Conservation (phyloP, 2,797 vertebrate genomes). For the Parauchenoglanis ngamensis region DNA sequence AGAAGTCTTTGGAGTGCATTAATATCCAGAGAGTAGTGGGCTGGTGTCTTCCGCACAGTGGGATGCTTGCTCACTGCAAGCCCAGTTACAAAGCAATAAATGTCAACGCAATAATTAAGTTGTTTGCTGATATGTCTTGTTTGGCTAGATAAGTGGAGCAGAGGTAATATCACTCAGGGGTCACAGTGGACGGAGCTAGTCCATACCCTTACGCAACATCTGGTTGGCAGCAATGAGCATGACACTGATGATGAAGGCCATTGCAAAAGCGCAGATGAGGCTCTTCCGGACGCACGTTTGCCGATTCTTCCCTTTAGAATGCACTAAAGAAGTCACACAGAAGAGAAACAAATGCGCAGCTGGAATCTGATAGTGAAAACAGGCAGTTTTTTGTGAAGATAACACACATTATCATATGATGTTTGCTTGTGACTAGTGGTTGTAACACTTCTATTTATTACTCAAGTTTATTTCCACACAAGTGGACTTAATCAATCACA, state of each 20-base stretch:
- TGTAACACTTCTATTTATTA: background rate
- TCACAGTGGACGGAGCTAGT: conserved; percentile 86
- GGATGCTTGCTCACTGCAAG: conserved; percentile 23
- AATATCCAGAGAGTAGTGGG: conserved; percentile 26
- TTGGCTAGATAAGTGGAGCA: conserved; percentile 51
- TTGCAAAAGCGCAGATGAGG: conserved; percentile 97
- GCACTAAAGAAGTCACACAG: conserved; percentile 66
- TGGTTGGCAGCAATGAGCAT: conserved; percentile 99
- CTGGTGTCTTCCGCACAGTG: conserved; percentile 37
- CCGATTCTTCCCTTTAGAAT: conserved; percentile 86
- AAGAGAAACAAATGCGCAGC: conserved; percentile 3
- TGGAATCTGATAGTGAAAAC: background rate
- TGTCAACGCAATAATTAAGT: background rate
- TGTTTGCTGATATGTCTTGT: conserved; percentile 27
- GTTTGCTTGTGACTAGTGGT: background rate
- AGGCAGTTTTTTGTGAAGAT: background rate
- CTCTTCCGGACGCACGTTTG: conserved; percentile 96
- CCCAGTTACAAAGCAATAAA: conserved; percentile 31
- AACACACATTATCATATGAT: background rate
- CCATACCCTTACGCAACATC: conserved; percentile 99
- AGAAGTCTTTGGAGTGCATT: conserved; percentile 26
- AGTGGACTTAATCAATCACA: background rate
- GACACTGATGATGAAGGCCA: conserved; percentile 99
- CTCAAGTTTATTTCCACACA: background rate
- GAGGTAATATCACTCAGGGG: conserved; percentile 64